Evolutionary conservation across 1,140 invertebrate genomes (phyloP), one percentile per base, ranked within the genome.

Genomic region (Lithobius niger): DNA sequence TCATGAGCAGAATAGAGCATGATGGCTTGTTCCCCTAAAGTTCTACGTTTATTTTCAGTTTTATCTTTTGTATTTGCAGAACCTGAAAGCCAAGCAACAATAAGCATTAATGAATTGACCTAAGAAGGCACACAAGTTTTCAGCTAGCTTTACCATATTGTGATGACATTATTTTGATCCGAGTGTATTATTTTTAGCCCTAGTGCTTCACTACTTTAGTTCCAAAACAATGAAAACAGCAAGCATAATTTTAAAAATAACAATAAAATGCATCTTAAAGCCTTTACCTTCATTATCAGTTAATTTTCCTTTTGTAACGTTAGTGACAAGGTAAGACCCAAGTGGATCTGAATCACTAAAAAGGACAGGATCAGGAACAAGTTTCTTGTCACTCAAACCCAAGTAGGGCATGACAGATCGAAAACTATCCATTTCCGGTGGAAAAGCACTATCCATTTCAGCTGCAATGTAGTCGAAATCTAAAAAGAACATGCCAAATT

Each of bases 271-370:
- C 19, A 22, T 15, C 22, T 27, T 3, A 50, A 27, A 4, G 6
- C n/a, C 25, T 27, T 27, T 52, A 25, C 51, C 51, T 36, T 56
- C 10, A 18, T 15, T 19, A 42, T 43, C 19, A 54, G 47, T 19
- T 24, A 28, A 25, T 40, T 54, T 16, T 27, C 58, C 59, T 56
- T 22, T 59, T 4, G 48, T 40, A 1, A 58, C 59, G 27, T 60
- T 62, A n/a, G 60, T 66, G 2, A 79, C 67, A 10, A 69, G 64
- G 18, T 66, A 67, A 3, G 70, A 63, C 10, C 80, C 80, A 2
- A 82, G 64, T 3, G 77, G 77, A 65, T 82, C 80, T 55, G 64
- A 55, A 18, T 74, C 71, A 43, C 65, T 61, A 54, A 77, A 74
- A 10, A 60, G 58, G 10, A 78, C 67, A 3, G 71, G 69, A 51